Evolutionary conservation across 2,797 vertebrate genomes (phyloP).

Genomic region (Coilia nasus): DNA sequence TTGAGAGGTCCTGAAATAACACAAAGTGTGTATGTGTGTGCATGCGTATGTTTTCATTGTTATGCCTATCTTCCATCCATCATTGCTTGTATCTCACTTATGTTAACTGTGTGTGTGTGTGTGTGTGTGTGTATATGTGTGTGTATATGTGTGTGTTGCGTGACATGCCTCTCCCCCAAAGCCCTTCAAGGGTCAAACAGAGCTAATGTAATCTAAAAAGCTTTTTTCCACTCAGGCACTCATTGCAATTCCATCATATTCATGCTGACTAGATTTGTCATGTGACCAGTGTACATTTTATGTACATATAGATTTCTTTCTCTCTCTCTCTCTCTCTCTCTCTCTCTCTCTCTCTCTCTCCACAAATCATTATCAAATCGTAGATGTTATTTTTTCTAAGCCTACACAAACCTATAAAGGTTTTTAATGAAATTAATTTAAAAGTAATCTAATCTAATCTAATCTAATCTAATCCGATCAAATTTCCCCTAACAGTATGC

Average conservation of each 20-base stretch:
- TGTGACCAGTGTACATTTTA: background rate
- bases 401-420: too few relatives aligned
- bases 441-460: too few relatives aligned
- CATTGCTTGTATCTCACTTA: background rate
- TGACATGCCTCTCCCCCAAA: background rate
- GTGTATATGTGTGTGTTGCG: background rate
- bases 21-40: too few relatives aligned
- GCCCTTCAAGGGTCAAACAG: background rate
- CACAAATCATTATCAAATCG: too few relatives aligned
- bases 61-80: background rate
- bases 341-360: too few relatives aligned
- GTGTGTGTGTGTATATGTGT: constrained; percentile 20
- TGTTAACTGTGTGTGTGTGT: constrained; percentile 23
- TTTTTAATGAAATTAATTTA: too few relatives aligned
- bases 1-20: background rate
- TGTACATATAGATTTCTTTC: background rate
- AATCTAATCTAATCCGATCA: too few relatives aligned
- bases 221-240: background rate
- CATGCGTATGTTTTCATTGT: background rate
- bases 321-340: too few relatives aligned
- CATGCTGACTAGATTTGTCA: background rate
- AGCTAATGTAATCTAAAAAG: background rate
- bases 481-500: too few relatives aligned
- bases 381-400: too few relatives aligned
- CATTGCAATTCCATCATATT: background rate